phyloP scores from a whole-genome alignment of 2,888 invertebrate genomes.

The Laspeyria flexula region DNA sequence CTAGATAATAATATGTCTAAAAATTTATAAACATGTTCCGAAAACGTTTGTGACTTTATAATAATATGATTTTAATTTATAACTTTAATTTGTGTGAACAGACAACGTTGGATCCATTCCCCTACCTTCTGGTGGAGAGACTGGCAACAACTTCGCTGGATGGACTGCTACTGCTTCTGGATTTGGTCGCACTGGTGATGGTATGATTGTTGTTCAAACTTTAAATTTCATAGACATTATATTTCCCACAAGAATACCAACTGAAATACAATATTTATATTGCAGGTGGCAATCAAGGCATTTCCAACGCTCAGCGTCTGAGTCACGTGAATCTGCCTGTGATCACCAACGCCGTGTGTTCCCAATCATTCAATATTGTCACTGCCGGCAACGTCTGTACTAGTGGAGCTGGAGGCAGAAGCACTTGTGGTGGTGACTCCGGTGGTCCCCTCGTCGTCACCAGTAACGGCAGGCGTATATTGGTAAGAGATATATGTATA shows the following conservation, averaged over 20 bases:
- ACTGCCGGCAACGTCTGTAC: background rate
- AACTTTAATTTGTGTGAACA: background rate
- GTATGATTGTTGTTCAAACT: background rate
- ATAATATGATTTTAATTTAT: too few relatives aligned
- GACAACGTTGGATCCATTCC: background rate
- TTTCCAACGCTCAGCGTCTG: background rate
- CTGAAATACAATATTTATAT: background rate
- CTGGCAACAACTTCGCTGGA: background rate
- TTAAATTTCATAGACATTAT: background rate
- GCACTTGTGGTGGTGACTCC: constrained; percentile 3
- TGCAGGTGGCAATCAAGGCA: background rate
- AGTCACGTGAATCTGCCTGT: constrained; percentile 31
- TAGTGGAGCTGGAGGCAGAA: constrained; percentile 1
- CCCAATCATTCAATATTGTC: background rate
- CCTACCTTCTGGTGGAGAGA: background rate
- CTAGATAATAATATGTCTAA: too few relatives aligned
- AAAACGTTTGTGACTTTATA: too few relatives aligned
- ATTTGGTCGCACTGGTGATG: background rate
- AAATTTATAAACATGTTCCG: too few relatives aligned
- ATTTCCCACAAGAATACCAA: background rate
- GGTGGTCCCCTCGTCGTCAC: constrained; percentile 1
- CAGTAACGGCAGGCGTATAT: background rate
- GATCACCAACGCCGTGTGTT: constrained; percentile 30
- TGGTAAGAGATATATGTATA: too few relatives aligned
- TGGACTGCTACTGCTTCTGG: background rate